Evolutionary conservation across 2,888 invertebrate genomes (phyloP).

Genomic region (Drosophila seclusa): DNA sequence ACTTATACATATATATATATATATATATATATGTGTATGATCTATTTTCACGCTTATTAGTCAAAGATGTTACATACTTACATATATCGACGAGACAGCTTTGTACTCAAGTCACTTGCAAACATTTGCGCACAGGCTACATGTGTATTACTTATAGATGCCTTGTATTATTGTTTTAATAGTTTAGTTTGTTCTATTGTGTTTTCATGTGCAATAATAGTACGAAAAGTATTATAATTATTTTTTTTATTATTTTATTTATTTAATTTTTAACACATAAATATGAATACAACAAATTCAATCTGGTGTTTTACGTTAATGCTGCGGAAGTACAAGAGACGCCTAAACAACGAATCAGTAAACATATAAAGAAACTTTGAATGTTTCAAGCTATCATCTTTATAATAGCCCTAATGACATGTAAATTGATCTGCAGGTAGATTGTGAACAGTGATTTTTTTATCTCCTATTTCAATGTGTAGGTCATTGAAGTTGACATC

Average conservation of each 20-base stretch:
- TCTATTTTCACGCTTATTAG: constrained; percentile 28
- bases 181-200: constrained; percentile 9
- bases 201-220: constrained; percentile 10
- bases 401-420: constrained; percentile 1
- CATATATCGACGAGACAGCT: constrained; percentile 6
- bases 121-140: constrained; percentile 14
- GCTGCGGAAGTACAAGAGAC: neutral
- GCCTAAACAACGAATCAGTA: neutral
- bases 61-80: constrained; percentile 25
- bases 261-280: constrained; percentile 16
- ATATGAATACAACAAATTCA: constrained; percentile 12
- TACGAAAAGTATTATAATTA: constrained; percentile 8
- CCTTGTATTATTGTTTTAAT: constrained; percentile 11
- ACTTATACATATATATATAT: neutral
- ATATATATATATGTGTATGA: constrained; percentile 12
- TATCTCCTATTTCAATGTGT: neutral
- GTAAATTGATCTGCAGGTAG: neutral
- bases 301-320: neutral
- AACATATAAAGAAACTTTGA: neutral
- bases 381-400: neutral
- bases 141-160: constrained; percentile 9
- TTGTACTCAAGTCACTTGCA: constrained; percentile 24
- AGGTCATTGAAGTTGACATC: neutral
- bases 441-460: neutral
- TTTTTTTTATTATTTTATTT: constrained; percentile 10